Base-by-base conservation (phyloP, 2,888 invertebrate genomes). In the Bugula neritina region DNA sequence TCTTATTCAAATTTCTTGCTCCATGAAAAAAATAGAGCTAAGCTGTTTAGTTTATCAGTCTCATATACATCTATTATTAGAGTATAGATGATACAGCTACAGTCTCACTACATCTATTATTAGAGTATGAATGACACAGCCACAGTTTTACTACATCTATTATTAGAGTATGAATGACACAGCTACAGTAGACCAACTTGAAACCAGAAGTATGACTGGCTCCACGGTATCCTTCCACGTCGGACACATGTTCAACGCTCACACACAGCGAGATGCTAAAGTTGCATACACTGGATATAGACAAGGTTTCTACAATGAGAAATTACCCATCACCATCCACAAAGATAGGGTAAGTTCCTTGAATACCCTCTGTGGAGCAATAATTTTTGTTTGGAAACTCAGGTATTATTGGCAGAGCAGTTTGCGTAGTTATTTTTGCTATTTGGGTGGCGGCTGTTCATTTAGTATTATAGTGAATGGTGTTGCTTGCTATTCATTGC, bases 281-380 rank as follows among this genome's bases (percentile, higher is more conserved):
- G 52, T 54, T 17, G 52, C 70, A 23, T 75, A 74, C 27, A 77
- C 78, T 69, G 82, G 81, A 71, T 74, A 77, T 71, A 81, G 81
- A 73, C 72, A 73, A 1, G 79, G 78, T 71, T 72, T 71, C 0
- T 80, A 80, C 73, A 78, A 79, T 71, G 71, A 73, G 0, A 77
- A 77, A 25, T 75, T 82, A 63, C 78, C 81, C 17, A 82, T 82
- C 63, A 76, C 78, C 21, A 72, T 73, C 23, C 76, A 75, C 72
- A 77, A 76, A 71, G 78, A 80, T 63, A 76, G 79, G 77, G 81
- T 81, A 72, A 71, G 73, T 27, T 43, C 43, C 10, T 43, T 10
- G 5, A 43, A 43, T 43, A 17, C 43, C 17, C 43, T 43, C 17
- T 43, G 43, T 43, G 17, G 5, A 43, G 43, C 5, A 43, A 43